A percentile compares a stretch with the other conserved stretches of the same genome.
These are phyloP conservation scores for Drosophila navojoa DNA, from an alignment of 1,140 invertebrate species.

Conservation along the genomic window DNA sequence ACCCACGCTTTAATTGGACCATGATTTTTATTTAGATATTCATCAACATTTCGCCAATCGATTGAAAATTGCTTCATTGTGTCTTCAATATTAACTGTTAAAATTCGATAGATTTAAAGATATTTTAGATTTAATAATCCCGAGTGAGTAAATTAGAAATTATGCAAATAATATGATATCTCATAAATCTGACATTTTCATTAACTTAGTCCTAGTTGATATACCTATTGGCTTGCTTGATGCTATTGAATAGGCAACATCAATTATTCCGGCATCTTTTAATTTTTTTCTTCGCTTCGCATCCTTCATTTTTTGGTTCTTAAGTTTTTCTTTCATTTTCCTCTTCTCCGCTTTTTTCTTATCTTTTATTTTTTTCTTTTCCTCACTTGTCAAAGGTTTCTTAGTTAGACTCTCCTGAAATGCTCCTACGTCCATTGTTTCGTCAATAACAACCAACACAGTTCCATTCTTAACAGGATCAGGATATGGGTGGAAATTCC, in stretches of 20 bases:
- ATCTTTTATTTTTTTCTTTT: conserved; percentile 65
- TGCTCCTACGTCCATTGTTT: conserved; percentile 85
- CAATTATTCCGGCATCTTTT: conserved; percentile 78
- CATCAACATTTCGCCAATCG: conserved; percentile 84
- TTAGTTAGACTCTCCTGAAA: conserved; percentile 80
- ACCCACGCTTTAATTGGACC: conserved; percentile 85
- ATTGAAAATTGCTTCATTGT: conserved; percentile 83
- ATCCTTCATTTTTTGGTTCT: conserved; percentile 68
- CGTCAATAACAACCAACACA: conserved; percentile 85
- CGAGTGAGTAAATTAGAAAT: too few species aligned
- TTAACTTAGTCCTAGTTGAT: too few species aligned
- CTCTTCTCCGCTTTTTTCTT: conserved; percentile 62
- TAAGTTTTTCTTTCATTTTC: conserved; percentile 60
- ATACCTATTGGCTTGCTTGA: conserved; percentile 66
- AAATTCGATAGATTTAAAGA: not conserved
- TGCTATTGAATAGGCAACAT: conserved; percentile 53
- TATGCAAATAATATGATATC: too few species aligned
- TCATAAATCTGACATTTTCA: too few species aligned
- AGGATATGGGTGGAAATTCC: conserved; percentile 85
- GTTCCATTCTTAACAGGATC: conserved; percentile 85
- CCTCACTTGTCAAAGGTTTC: conserved; percentile 75
- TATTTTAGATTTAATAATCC: too few species aligned
- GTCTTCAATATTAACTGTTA: conserved; percentile 70
- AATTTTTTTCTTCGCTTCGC: conserved; percentile 70
- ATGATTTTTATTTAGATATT: conserved; percentile 84